These are phyloP conservation scores for Euwallacea similis DNA, from an alignment of 1,140 invertebrate species.

Conservation along the genomic window DNA sequence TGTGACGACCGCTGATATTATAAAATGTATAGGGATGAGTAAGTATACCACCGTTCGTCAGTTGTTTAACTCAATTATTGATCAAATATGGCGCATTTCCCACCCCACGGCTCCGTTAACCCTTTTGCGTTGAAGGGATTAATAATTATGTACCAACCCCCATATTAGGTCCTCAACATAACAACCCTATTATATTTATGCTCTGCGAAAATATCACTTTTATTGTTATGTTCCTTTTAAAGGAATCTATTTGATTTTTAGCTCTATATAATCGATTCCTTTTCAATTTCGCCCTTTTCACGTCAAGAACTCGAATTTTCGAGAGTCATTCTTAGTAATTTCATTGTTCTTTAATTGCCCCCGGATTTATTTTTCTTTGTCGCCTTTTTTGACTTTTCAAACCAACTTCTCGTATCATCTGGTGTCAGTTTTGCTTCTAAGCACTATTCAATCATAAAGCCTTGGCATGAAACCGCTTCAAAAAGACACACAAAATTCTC, in stretches of 20 bases:
- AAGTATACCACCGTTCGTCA: conserved; percentile 52
- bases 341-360: conserved; percentile 36
- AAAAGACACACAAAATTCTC: no score
- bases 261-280: conserved; percentile 42
- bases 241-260: conserved; percentile 46
- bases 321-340: conserved; percentile 40
- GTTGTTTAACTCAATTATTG: conserved; percentile 56
- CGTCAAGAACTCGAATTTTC: conserved; percentile 34
- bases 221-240: conserved; percentile 46
- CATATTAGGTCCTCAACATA: conserved; percentile 51
- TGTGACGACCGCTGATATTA: conserved; percentile 30
- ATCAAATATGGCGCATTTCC: conserved; percentile 55
- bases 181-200: conserved; percentile 51
- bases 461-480: no score
- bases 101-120: conserved; percentile 52
- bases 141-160: conserved; percentile 54
- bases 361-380: conserved; percentile 35
- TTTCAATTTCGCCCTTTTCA: conserved; percentile 41
- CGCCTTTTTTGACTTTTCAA: conserved; percentile 23
- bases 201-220: conserved; percentile 50
- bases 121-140: conserved; percentile 52
- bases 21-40: conserved; percentile 45
- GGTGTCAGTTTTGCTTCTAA: conserved; percentile 25
- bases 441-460: background rate
- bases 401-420: conserved; percentile 24